Conservation (phyloP, 1,140 invertebrate genomes). For the Hylaeus volcanicus region DNA sequence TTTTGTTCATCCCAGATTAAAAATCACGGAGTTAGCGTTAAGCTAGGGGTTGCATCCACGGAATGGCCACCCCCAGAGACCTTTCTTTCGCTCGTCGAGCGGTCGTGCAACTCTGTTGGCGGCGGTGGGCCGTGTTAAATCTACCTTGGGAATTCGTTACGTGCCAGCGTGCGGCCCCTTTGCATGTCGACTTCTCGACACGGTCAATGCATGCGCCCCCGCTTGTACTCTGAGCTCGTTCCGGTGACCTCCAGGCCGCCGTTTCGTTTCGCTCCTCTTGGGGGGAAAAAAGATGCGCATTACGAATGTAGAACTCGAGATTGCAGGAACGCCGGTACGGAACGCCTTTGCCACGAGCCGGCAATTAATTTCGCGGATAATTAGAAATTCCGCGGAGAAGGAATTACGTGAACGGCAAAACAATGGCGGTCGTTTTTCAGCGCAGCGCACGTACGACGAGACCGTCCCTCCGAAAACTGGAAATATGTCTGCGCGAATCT, state of each 20-base stretch:
- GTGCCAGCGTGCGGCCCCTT: background rate
- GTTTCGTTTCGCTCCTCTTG: slow-evolving; percentile 21
- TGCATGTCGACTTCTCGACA: slow-evolving; percentile 2
- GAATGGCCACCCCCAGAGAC: background rate
- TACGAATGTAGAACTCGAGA: slow-evolving; percentile 34
- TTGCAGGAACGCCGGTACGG: background rate
- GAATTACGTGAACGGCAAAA: slow-evolving; percentile 7
- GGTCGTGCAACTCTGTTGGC: background rate
- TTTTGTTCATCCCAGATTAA: too few relatives aligned
- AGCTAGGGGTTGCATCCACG: background rate
- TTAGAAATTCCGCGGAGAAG: slow-evolving; percentile 20
- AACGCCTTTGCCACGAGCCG: background rate
- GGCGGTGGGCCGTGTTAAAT: slow-evolving; percentile 3
- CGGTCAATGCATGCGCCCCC: background rate
- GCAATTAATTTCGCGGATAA: slow-evolving; percentile 28
- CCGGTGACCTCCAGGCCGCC: background rate
- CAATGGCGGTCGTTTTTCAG: background rate
- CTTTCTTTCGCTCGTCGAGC: background rate
- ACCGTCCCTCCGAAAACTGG: background rate
- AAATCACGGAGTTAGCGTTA: too few relatives aligned
- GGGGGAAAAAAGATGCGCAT: slow-evolving; percentile 31
- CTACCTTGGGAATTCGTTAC: slow-evolving; percentile 19
- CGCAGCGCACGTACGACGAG: too few relatives aligned
- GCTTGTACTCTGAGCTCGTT: background rate
- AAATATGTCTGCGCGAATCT: too few relatives aligned